Evolutionary conservation across 2,797 vertebrate species (phyloP).

Genomic region (Clamator glandarius): DNA sequence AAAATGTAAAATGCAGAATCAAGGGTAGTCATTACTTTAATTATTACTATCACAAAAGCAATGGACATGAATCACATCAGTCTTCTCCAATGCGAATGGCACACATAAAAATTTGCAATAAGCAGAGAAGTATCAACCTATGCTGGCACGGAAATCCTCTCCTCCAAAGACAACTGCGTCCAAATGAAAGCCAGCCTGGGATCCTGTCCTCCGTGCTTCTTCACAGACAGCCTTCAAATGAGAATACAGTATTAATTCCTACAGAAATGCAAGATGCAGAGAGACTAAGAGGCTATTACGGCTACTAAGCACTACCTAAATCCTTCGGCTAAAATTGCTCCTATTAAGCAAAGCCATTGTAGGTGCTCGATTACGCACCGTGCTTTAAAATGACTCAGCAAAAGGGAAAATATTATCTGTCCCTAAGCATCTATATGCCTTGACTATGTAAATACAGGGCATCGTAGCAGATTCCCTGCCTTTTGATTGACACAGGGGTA

Average conservation of each 20-base stretch:
- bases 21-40: background rate
- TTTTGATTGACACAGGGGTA: background rate
- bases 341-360: background rate
- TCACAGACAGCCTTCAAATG: constrained; percentile 90
- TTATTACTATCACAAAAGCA: background rate
- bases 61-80: background rate
- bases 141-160: constrained; percentile 98
- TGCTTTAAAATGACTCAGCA: constrained; percentile 43
- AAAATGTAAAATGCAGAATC: background rate
- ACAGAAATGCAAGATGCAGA: background rate
- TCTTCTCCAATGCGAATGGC: background rate
- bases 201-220: constrained; percentile 82
- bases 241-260: constrained; percentile 53
- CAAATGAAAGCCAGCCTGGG: constrained; percentile 86
- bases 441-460: background rate
- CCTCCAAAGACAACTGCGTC: constrained; percentile 97
- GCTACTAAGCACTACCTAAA: background rate
- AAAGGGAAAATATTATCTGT: background rate
- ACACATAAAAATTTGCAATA: background rate
- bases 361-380: background rate
- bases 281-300: background rate
- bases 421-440: background rate
- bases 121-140: constrained; percentile 82
- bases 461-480: background rate
- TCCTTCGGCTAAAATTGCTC: background rate